Evolutionary conservation across 1,140 invertebrate genomes (phyloP), one percentile per base, ranked within the genome.

Genomic region (Dysdera silvatica): DNA sequence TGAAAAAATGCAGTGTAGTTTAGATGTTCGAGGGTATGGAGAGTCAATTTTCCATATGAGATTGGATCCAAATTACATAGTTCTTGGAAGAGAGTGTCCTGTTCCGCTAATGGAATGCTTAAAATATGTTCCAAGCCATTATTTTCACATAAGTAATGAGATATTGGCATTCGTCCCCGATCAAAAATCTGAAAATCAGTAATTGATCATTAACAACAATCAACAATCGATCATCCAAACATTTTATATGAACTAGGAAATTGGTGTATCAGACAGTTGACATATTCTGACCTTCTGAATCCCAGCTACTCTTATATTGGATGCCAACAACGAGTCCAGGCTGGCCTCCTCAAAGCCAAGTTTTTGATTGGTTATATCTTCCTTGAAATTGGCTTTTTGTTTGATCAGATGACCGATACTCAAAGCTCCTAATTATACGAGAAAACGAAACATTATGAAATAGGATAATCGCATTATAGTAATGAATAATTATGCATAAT

Each of bases 51-150:
- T 28, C 54, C 26, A 12, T 47, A 18, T 33, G 51, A 52, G 8
- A 18, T 24, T 4, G 37, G 4, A 43, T 29, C 33, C 12, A 67
- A 49, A 12, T 33, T 41, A 31, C 65, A 67, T 23, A 67, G 23
- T 26, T 67, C 59, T 48, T 62, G 12, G 16, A 53, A 20, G n/a
- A 67, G 40, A 24, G 40, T 32, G 28, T 51, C 31, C 12, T 56
- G 6, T 10, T 53, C 40, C 10, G 33, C 55, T 28, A 28, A 10
- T 4, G 47, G 18, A 43, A 63, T 31, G 33, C 52, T 41, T 31
- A 66, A 32, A 18, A 66, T 37, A 14, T 66, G 32, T 18, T 67
- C 59, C n/a, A 64, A n/a, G 7, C 59, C 65, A 37, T 64, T 40
- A 0, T 33, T 20, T 23, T 26, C 18, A 47, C 65, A 67, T 3